Base-by-base conservation (phyloP, 2,113 vertebrate genomes). In the Notiomystis cincta region DNA sequence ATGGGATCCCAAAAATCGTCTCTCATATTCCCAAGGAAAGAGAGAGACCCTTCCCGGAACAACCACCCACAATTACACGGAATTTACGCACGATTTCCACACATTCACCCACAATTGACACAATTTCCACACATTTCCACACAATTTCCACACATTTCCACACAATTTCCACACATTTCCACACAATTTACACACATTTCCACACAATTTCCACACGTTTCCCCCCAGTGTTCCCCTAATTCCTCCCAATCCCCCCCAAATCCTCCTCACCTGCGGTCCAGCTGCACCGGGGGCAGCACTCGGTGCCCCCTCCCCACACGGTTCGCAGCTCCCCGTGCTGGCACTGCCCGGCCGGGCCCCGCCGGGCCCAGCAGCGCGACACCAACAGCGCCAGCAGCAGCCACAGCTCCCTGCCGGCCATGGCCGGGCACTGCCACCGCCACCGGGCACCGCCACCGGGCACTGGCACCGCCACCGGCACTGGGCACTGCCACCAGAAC, bases 291-390 rank as follows among this genome's bases (percentile, higher is more conserved):
- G 42, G 54, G 54, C 72, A 75, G 54, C 54, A 75, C 42, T 75
- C 47, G 72, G 27, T 37, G 71, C 3, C 25, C 6, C 2, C 42
- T 23, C 54, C 54, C 71, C 71, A 75, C 9, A 13, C 33, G 2
- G 1, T 0, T 11, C 71, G 2, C 10, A 37, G 7, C 42, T 47
- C 54, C 7, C 54, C 33, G 1, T 4, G 6, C 54, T 30, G 54
- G 71, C 71, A 75, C 17, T 13, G 71, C 71, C 15, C 54, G 1
- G 54, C 71, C 8, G 4, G 3, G 40, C 54, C 42, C 42, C 1
- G 71, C 71, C 6, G 8, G 2, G 40, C 33, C 40, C n/a, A n/a
- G n/a, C 71, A 13, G 14, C 1, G 11, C 33, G 11, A 31, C 31
- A 11, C 31, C 42, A 66, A 40, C 61, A 64, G 40, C 14, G 28